Percentiles rank a stretch among this genome's conserved stretches.
Conservation (phyloP, 2,113 vertebrate genomes). For the Phylloscopus whistleri region DNA sequence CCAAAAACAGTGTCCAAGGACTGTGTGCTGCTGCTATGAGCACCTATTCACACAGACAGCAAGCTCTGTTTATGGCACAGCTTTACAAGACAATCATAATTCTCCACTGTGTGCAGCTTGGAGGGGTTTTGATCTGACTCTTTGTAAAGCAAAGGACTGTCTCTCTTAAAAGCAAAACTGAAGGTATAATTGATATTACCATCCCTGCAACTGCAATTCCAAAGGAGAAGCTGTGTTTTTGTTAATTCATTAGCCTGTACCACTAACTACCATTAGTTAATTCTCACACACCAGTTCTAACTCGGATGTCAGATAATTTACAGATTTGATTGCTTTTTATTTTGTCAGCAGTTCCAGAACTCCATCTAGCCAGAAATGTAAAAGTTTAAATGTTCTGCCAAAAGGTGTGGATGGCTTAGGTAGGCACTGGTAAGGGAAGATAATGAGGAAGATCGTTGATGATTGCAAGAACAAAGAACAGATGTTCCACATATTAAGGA, state of each 20-base stretch:
- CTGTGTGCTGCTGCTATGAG: accelerated
- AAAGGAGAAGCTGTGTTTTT: background rate
- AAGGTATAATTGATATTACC: background rate
- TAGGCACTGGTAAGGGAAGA: background rate
- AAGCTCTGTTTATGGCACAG: background rate
- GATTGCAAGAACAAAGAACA: slow-evolving; percentile 17
- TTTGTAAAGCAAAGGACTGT: background rate
- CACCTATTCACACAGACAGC: background rate
- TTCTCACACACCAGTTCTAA: background rate
- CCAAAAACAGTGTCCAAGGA: accelerated
- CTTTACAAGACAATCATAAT: background rate
- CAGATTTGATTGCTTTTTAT: background rate
- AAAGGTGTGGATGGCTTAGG: background rate
- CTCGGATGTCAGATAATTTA: background rate
- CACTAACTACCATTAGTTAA: background rate
- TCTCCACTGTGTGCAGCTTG: background rate
- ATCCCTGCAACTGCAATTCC: background rate
- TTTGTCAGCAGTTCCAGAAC: background rate
- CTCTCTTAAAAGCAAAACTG: background rate
- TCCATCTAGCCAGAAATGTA: background rate
- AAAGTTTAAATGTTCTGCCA: background rate
- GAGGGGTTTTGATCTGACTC: background rate
- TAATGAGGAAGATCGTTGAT: background rate
- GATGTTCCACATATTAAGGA: slow-evolving; percentile 32
- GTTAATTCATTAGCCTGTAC: background rate